Percentiles rank a stretch among this genome's conserved stretches.
phyloP scores from a whole-genome alignment of 2,797 vertebrate genomes.

The Fratercula arctica region DNA sequence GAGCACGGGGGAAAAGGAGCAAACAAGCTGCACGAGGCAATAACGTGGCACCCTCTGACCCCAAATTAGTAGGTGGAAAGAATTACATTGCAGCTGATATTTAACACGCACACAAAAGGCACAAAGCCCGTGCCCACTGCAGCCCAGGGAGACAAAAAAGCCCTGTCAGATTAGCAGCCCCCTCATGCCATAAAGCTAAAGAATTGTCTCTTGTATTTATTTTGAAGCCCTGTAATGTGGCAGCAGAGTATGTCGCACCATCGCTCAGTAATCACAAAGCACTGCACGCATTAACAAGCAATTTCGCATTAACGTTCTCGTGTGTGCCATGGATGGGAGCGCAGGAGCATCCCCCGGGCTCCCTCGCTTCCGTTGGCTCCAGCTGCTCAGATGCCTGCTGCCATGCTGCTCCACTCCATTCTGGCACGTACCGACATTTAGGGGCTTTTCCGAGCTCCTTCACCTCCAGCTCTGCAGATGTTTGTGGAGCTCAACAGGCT shows the following conservation, averaged over 20 bases:
- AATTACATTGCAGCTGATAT: neutral
- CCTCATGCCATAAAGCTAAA: neutral
- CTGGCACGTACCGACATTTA: accelerated
- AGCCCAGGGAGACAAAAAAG: neutral
- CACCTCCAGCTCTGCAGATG: neutral
- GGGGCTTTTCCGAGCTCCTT: neutral
- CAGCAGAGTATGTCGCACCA: neutral
- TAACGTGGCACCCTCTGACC: neutral
- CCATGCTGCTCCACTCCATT: accelerated
- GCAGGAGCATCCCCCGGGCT: neutral
- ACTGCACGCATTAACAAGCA: neutral
- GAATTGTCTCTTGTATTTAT: neutral
- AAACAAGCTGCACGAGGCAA: neutral
- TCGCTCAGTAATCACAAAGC: neutral
- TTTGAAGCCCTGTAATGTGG: neutral
- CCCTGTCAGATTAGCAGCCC: neutral
- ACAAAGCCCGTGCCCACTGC: neutral
- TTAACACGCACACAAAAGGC: neutral
- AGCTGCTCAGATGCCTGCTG: neutral
- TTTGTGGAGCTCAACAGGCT: neutral
- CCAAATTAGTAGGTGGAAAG: neutral
- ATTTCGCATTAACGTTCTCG: neutral
- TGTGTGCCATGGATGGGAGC: neutral
- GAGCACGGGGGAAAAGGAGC: neutral
- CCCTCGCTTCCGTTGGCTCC: accelerated